A percentile compares a stretch with the other conserved stretches of the same genome.
Conservation (phyloP, 2,113 vertebrate genomes). For the Nanger granti region DNA sequence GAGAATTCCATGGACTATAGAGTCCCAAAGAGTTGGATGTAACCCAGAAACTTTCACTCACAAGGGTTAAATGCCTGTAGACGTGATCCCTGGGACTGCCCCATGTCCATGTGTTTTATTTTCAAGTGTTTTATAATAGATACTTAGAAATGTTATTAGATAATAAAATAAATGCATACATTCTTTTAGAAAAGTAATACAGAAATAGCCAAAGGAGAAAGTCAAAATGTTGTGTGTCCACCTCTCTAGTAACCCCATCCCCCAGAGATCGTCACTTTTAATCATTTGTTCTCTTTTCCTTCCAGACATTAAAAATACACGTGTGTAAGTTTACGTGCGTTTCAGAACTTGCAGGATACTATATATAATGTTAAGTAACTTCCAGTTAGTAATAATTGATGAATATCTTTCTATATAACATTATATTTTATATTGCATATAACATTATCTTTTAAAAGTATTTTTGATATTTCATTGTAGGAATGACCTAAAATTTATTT, state of each 20-base stretch:
- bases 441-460: neutral
- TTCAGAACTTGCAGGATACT: neutral
- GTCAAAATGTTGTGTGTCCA: neutral
- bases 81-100: neutral
- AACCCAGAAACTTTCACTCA: neutral
- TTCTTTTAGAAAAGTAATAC: neutral
- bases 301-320: neutral
- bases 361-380: neutral
- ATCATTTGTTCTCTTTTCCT: neutral
- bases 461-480: constrained; percentile 29
- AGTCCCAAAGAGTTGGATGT: neutral
- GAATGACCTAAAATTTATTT: neutral
- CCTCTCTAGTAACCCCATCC: neutral
- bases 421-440: neutral
- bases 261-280: neutral
- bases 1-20: neutral
- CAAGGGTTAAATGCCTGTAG: neutral
- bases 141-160: neutral
- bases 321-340: neutral
- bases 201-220: neutral
- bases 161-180: neutral
- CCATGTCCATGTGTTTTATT: neutral
- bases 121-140: neutral
- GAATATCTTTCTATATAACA: neutral
- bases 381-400: constrained; percentile 14